A percentile compares a stretch with the other conserved stretches of the same genome.
phyloP scores from a whole-genome alignment of 2,113 vertebrate genomes.

The Brienomyrus brachyistius region DNA sequence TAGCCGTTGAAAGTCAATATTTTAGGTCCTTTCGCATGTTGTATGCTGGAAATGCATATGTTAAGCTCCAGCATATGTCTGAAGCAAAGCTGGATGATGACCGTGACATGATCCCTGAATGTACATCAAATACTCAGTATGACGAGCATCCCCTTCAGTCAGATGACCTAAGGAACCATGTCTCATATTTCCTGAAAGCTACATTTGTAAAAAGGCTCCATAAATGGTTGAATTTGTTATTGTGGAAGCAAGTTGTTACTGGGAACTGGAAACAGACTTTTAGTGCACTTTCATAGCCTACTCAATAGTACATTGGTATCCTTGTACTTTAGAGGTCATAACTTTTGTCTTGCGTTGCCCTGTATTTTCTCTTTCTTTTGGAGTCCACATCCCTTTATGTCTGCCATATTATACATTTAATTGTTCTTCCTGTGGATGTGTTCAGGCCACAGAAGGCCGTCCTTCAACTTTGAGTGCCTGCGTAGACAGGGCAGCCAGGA shows the following conservation, averaged over 20 bases:
- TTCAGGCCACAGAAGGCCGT: slow-evolving; percentile 73
- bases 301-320: neutral
- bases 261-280: neutral
- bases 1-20: neutral
- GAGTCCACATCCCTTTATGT: neutral
- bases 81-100: neutral
- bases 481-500: slow-evolving; percentile 79
- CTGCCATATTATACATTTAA: neutral
- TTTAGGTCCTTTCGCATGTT: neutral
- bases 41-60: neutral
- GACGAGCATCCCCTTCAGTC: neutral
- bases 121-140: neutral
- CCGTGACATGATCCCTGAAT: neutral
- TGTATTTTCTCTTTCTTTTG: neutral
- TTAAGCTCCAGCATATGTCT: neutral
- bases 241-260: neutral
- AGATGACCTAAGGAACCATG: neutral
- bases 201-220: neutral
- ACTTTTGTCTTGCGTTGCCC: neutral
- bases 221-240: neutral
- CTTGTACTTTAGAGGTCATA: neutral
- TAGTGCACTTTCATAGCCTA: neutral
- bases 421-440: neutral
- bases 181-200: neutral
- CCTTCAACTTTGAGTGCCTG: slow-evolving; percentile 93